Evolutionary conservation across 2,888 invertebrate genomes (phyloP).

Genomic region (Pherbina coryleti): DNA sequence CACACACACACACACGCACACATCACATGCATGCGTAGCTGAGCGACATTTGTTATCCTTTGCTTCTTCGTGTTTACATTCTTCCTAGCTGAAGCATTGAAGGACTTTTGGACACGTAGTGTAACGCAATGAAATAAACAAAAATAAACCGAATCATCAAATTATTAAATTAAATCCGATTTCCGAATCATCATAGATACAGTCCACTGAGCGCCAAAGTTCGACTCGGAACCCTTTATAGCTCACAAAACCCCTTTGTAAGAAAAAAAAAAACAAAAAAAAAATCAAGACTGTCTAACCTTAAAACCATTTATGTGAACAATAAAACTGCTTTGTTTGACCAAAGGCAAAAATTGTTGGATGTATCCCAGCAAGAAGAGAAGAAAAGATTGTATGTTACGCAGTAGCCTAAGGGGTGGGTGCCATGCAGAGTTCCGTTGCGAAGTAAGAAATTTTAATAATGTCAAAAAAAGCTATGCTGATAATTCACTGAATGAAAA

Average conservation of each 20-base stretch:
- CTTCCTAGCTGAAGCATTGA: too few relatives aligned
- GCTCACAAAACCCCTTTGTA: background rate
- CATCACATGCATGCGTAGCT: background rate
- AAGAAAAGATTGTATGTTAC: background rate
- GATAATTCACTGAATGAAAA: constrained; percentile 12
- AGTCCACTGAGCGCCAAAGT: background rate
- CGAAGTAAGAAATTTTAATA: constrained; percentile 24
- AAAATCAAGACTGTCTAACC: background rate
- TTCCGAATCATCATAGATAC: constrained; percentile 41
- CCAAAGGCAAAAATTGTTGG: background rate
- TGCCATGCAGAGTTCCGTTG: background rate
- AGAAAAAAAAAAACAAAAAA: background rate
- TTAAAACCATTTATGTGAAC: background rate
- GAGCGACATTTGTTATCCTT: constrained; percentile 4
- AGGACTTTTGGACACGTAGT: background rate
- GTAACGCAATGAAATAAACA: constrained; percentile 14
- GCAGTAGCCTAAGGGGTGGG: background rate
- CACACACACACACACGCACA: background rate
- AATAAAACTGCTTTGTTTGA: constrained; percentile 6
- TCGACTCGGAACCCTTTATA: background rate
- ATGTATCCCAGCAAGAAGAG: background rate
- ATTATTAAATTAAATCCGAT: constrained; percentile 51
- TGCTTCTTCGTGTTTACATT: background rate
- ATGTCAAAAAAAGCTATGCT: background rate
- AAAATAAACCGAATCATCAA: constrained; percentile 36